These are phyloP conservation scores for Pemphigus obesinymphae DNA, from an alignment of 1,140 invertebrate species.

Conservation along the genomic window DNA sequence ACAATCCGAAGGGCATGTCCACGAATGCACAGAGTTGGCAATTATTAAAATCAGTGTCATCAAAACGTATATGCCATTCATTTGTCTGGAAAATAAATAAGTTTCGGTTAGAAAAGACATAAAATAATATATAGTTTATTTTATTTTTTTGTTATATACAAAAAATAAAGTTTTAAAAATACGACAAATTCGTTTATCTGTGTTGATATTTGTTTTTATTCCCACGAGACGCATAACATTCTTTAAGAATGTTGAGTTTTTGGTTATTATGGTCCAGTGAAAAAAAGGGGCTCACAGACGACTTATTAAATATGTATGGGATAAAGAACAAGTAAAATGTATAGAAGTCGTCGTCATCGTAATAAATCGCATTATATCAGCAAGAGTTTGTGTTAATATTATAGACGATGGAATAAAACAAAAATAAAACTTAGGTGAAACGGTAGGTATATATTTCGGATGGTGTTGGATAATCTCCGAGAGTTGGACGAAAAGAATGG, in stretches of 20 bases:
- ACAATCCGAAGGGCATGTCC: conserved; percentile 64
- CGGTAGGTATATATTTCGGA: background rate
- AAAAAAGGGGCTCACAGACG: background rate
- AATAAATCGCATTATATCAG: background rate
- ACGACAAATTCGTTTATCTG: background rate
- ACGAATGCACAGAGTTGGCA: conserved; percentile 7
- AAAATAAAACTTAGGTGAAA: conserved; percentile 5
- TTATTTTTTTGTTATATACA: too few relatives aligned
- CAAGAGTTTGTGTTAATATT: background rate
- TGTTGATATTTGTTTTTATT: too few relatives aligned
- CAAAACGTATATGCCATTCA: conserved; percentile 28
- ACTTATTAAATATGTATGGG: conserved; percentile 19
- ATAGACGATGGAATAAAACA: background rate
- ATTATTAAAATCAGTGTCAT: background rate
- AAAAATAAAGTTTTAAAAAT: background rate
- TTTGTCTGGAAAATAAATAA: conserved; percentile 19
- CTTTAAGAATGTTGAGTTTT: background rate
- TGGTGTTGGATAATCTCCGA: background rate
- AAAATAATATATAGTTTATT: too few relatives aligned
- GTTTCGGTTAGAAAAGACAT: too few relatives aligned
- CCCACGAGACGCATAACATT: background rate
- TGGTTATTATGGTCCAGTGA: background rate
- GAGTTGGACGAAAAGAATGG: background rate
- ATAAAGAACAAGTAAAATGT: background rate
- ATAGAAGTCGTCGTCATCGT: too few relatives aligned